Evolutionary conservation across 2,888 invertebrate species (phyloP), one percentile per base, ranked within the genome.

Genomic region (Ceraclea dissimilis): DNA sequence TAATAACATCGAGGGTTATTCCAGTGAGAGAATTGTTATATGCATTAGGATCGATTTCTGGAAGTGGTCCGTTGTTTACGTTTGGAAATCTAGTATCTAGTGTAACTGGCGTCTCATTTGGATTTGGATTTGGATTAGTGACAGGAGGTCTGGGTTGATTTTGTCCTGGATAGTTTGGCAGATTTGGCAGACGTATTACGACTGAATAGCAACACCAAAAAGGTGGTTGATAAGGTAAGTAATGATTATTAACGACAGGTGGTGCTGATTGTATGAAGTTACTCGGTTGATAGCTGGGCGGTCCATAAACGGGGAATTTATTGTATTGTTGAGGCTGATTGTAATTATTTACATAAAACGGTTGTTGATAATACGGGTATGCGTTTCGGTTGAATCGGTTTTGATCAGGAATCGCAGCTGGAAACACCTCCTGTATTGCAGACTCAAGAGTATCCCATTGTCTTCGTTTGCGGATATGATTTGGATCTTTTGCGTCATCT

Each of bases 21-120:
- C 57, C 57, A 16, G 57, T 54, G 6, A 20, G 19, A 16, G 57
- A 54, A 43, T 51, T 52, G 34, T 31, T 34, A 22, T 52, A 52
- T 8, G 17, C 43, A 16, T 10, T 21, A 16, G 21, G 13, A 52
- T 52, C 22, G 2, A 43, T 39, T 52, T 51, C 21, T 39, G n/a
- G n/a, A 16, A 39, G 16, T 39, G 26, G 26, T 10, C 39, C 13
- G 13, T n/a, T 39, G 13, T 13, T 13, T n/a, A 8, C 39, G 39
- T 16, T 16, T 8, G 5, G 5, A 13, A 39, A 13, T 39, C 39
- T 16, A 39, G 2, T 13, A 13, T n/a, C 16, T 4, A 16, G 39
- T 8, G 6, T 31, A 31, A 11, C 11, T 31, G 31, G 31, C 4
- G 5, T 26, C 13, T 8, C 4, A 39, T 13, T 13, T 5, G 39